A percentile compares a stretch with the other conserved stretches of the same genome.
phyloP scores from a whole-genome alignment of 2,888 invertebrate species.

The Hydroisotoma schaefferi region DNA sequence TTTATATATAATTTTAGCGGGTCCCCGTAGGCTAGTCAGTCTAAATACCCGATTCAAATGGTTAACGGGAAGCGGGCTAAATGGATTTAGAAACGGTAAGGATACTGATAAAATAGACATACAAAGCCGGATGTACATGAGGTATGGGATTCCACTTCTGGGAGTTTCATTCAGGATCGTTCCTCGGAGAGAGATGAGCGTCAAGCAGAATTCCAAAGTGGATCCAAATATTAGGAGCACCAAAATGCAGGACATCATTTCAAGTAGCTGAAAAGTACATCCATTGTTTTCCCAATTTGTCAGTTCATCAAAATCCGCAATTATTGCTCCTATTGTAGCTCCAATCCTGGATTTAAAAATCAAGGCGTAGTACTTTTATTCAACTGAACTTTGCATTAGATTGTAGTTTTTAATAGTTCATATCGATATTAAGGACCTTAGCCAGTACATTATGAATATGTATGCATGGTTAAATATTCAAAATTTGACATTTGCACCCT shows the following conservation, averaged over 20 bases:
- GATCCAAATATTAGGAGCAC: slow-evolving; percentile 49
- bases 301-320: slow-evolving; percentile 59
- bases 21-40: too few relatives aligned
- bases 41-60: too few relatives aligned
- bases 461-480: too few relatives aligned
- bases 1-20: too few relatives aligned
- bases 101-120: slow-evolving; percentile 61
- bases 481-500: too few relatives aligned
- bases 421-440: too few relatives aligned
- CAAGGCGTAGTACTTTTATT: too few relatives aligned
- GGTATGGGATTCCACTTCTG: slow-evolving; percentile 70
- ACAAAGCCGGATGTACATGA: slow-evolving; percentile 75
- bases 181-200: slow-evolving; percentile 71
- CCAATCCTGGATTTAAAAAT: slow-evolving; percentile 61
- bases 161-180: slow-evolving; percentile 73
- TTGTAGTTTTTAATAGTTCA: too few relatives aligned
- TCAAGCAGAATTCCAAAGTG: slow-evolving; percentile 67
- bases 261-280: slow-evolving; percentile 59
- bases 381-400: too few relatives aligned
- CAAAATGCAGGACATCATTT: slow-evolving; percentile 58
- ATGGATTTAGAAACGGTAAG: too few relatives aligned
- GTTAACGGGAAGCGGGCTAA: too few relatives aligned
- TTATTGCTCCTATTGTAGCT: slow-evolving; percentile 60
- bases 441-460: too few relatives aligned
- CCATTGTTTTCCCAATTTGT: slow-evolving; percentile 57